These are phyloP conservation scores for Hylia prasina DNA, from an alignment of 2,113 vertebrate species.

Conservation along the genomic window DNA sequence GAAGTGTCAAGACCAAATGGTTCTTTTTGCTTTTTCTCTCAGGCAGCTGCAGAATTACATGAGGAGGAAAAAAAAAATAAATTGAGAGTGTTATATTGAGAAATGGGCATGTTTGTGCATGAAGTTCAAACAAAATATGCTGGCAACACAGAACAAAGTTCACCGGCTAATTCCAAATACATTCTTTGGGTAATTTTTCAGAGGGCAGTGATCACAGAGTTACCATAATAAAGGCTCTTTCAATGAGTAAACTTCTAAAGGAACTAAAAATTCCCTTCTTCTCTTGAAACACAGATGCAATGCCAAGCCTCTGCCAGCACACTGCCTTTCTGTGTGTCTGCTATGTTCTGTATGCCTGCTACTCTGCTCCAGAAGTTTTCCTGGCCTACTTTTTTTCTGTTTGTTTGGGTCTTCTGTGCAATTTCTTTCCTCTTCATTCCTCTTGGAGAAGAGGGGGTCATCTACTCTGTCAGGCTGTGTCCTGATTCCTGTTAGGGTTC, in stretches of 20 bases:
- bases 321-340: neutral
- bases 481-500: neutral
- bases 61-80: neutral
- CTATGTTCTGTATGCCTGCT: neutral
- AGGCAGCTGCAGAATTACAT: neutral
- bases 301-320: neutral
- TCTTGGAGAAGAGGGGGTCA: neutral
- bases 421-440: neutral
- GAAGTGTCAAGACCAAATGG: neutral
- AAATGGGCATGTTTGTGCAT: conserved; percentile 43
- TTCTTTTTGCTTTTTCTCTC: neutral
- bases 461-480: neutral
- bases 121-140: conserved; percentile 45
- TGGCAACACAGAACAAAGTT: conserved; percentile 38
- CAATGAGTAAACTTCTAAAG: neutral
- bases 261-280: neutral
- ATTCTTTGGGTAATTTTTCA: conserved; percentile 27
- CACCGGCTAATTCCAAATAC: neutral
- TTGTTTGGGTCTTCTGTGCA: neutral
- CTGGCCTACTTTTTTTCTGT: neutral
- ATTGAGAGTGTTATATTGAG: neutral
- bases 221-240: conserved; percentile 24
- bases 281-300: neutral
- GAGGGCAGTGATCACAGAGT: conserved; percentile 9
- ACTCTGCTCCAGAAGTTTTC: neutral